Conservation (phyloP, 2,113 vertebrate species). For the Oplegnathus fasciatus region DNA sequence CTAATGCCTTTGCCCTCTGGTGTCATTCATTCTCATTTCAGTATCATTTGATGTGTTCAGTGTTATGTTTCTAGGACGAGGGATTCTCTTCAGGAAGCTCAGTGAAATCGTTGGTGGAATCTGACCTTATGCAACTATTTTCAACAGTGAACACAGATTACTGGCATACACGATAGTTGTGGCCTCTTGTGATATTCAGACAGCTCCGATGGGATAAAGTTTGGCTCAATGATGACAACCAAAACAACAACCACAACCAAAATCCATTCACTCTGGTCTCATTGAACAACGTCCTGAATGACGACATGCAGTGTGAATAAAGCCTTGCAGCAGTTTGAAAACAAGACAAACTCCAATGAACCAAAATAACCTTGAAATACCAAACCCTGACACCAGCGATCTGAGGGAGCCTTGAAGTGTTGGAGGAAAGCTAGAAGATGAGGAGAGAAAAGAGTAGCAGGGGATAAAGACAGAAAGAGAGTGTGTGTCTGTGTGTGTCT, state of each 20-base stretch:
- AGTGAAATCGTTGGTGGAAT: conserved; percentile 33
- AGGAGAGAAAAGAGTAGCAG: conserved; percentile 56
- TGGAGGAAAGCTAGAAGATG: conserved; percentile 36
- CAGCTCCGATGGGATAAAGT: background rate
- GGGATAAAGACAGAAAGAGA: conserved; percentile 50
- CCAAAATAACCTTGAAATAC: conserved; percentile 61
- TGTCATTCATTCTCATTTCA: conserved; percentile 67
- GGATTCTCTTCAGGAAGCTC: background rate
- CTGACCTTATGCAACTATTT: background rate
- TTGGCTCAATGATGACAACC: conserved; percentile 5
- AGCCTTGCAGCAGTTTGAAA: conserved; percentile 36
- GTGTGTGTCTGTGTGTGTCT: conserved; percentile 39
- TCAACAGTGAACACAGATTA: background rate
- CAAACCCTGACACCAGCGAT: conserved; percentile 34
- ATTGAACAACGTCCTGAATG: conserved; percentile 22
- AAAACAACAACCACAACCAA: conserved; percentile 22
- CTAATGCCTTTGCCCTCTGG: conserved; percentile 80
- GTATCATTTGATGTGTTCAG: conserved; percentile 44
- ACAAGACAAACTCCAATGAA: conserved; percentile 45
- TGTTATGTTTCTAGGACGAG: conserved; percentile 10
- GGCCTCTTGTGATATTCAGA: conserved; percentile 10
- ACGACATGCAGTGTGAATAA: conserved; percentile 35
- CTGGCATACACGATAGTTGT: background rate
- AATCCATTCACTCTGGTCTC: conserved; percentile 19
- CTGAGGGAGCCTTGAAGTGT: conserved; percentile 17